These are phyloP conservation scores for Gortyna flavago DNA, from an alignment of 2,888 invertebrate species.

Conservation along the genomic window DNA sequence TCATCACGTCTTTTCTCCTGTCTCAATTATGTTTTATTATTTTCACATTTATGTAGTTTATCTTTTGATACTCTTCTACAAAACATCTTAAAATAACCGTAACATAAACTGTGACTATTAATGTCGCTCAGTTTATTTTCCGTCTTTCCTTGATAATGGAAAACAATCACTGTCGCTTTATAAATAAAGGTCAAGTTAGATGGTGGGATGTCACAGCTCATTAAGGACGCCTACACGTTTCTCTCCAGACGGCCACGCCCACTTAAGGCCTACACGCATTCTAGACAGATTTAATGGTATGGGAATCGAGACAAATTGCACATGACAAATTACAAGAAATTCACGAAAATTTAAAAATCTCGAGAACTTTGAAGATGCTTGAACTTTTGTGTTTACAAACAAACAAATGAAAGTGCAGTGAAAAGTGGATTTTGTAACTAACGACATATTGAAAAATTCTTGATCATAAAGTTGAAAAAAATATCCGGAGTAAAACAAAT, in stretches of 20 bases:
- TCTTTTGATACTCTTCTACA: background rate
- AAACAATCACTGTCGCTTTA: conserved; percentile 58
- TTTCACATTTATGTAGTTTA: background rate
- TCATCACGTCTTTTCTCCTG: background rate
- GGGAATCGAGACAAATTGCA: conserved; percentile 66
- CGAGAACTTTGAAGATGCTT: background rate
- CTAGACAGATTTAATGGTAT: conserved; percentile 71
- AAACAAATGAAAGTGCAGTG: background rate
- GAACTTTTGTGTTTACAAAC: background rate
- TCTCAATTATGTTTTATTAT: background rate
- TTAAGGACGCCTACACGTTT: conserved; percentile 76
- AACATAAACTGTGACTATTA: background rate
- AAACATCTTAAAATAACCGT: background rate
- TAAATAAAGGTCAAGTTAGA: conserved; percentile 74
- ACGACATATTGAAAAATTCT: background rate
- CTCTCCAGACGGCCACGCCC: conserved; percentile 77
- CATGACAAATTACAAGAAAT: background rate
- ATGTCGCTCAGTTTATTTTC: conserved; percentile 13
- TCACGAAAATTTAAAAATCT: background rate
- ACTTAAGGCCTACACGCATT: conserved; percentile 57
- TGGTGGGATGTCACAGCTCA: conserved; percentile 69
- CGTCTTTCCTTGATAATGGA: conserved; percentile 32
- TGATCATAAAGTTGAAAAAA: background rate
- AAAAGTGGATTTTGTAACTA: background rate
- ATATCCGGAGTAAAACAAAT: background rate